Base-by-base conservation (phyloP, 2,888 invertebrate species). In the Didymodactylos carnosus region DNA sequence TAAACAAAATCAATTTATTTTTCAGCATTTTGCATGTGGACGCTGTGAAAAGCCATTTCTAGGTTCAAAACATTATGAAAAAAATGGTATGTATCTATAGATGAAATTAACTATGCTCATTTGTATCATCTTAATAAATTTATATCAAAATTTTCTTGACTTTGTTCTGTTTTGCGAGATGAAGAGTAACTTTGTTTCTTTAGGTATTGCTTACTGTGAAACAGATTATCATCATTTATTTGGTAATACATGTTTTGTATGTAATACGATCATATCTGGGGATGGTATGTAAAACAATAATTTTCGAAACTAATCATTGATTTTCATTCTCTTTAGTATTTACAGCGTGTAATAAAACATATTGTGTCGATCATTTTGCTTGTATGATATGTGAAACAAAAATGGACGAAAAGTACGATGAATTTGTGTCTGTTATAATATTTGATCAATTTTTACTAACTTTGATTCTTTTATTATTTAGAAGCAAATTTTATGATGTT, bases 31-130 rank as follows among this genome's bases (percentile, higher is more conserved):
- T 84, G 98, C 97, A 2, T 99, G 98, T 84, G 95, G 97, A 77
- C 95, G 95, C 84, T 98, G 98, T 83, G 98, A 99, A 86, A 97
- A 98, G 84, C 98, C 98, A 0, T 98, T 98, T 87, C 88, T 95
- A 81, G 98, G 98, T 0, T 94, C 94, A 85, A 90, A 97, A 0
- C 97, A 98, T 84, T 98, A 95, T 83, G 97, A 98, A 85, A 93
- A 94, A 86, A 94, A 94, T n/a, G n/a, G n/a, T 80, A 98, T 82
- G 5, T 77, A 53, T 6, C 6, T 11, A 11, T 53, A 29, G 29
- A 53, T 53, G 25, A 8, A 6, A 6, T 53, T 53, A 53, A 53
- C 13, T n/a, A 46, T 19, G 19, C 19, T n/a, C n/a, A 19, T 19
- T 46, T n/a, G 19, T n/a, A 46, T 46, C n/a, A n/a, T n/a, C n/a